These are phyloP conservation scores for Seira sanloemensis DNA, from an alignment of 2,888 invertebrate genomes.

Conservation along the genomic window DNA sequence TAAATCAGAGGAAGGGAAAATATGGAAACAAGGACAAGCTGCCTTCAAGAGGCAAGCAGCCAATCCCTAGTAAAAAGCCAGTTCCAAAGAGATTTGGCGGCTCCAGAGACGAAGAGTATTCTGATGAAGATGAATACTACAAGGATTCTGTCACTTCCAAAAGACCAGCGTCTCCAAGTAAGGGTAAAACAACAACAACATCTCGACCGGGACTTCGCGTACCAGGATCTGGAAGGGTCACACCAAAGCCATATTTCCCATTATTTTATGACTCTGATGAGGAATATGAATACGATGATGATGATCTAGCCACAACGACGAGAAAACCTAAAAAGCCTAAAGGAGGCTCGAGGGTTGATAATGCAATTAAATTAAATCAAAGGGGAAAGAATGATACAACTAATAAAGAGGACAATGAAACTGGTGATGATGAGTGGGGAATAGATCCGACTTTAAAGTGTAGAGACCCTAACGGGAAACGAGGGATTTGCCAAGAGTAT, in stretches of 20 bases:
- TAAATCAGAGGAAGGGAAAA: background rate
- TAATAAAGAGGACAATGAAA: background rate
- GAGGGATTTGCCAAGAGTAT: conserved; percentile 68
- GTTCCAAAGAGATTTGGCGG: conserved; percentile 18
- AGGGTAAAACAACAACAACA: background rate
- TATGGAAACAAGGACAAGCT: background rate
- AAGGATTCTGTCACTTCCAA: background rate
- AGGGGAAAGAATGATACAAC: conserved; percentile 12
- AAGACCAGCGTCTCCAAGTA: background rate
- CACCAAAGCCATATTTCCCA: conserved; percentile 54
- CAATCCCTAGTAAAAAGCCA: conserved; percentile 30
- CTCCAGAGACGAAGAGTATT: conserved; percentile 22
- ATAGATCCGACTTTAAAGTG: conserved; percentile 45
- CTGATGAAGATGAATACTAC: conserved; percentile 36
- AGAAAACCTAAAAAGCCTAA: conserved; percentile 1
- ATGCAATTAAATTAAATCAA: background rate
- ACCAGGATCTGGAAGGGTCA: conserved; percentile 28
- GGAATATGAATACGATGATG: conserved; percentile 26
- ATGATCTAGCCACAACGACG: conserved; percentile 38
- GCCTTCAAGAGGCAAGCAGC: background rate
- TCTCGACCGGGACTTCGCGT: background rate
- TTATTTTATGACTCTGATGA: conserved; percentile 37
- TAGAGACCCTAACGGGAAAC: conserved; percentile 63
- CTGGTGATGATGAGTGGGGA: conserved; percentile 47
- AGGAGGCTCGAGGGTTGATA: background rate